These are phyloP conservation scores for Pemphredon lugubris DNA, from an alignment of 2,888 invertebrate species.

Conservation along the genomic window DNA sequence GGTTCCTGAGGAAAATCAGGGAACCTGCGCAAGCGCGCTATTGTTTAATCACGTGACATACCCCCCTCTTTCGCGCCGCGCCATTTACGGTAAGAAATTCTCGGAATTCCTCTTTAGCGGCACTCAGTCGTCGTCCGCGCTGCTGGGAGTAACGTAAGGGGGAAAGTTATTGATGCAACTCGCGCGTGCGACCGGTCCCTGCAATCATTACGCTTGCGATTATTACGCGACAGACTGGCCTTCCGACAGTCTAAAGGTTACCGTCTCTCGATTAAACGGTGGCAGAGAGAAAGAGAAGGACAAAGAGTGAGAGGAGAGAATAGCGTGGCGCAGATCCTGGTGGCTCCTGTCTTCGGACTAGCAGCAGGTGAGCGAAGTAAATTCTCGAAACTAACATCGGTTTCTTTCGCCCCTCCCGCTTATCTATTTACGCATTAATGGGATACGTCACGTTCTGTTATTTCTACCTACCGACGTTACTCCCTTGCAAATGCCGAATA, in stretches of 20 bases:
- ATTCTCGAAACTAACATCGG: constrained; percentile 29
- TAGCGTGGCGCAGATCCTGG: constrained; percentile 32
- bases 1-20: constrained; percentile 11
- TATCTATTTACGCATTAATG: constrained; percentile 61
- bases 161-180: constrained; percentile 58
- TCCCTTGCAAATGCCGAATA: not conserved
- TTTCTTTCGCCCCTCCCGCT: constrained; percentile 40
- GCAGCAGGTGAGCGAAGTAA: constrained; percentile 56
- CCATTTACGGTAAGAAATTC: constrained; percentile 76
- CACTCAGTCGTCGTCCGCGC: constrained; percentile 51
- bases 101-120: constrained; percentile 66
- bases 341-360: constrained; percentile 62
- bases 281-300: constrained; percentile 3
- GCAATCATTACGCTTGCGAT: constrained; percentile 44
- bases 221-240: constrained; percentile 32
- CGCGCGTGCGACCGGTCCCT: constrained; percentile 63
- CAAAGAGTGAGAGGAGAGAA: constrained; percentile 13
- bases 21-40: constrained; percentile 20
- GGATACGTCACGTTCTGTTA: constrained; percentile 35
- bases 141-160: constrained; percentile 42
- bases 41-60: constrained; percentile 62
- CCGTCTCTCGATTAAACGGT: not conserved
- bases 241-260: constrained; percentile 31
- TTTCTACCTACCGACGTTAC: not conserved
- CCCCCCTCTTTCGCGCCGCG: constrained; percentile 56